Conservation (phyloP, 2,888 invertebrate genomes). For the Micoletzkya japonica region DNA sequence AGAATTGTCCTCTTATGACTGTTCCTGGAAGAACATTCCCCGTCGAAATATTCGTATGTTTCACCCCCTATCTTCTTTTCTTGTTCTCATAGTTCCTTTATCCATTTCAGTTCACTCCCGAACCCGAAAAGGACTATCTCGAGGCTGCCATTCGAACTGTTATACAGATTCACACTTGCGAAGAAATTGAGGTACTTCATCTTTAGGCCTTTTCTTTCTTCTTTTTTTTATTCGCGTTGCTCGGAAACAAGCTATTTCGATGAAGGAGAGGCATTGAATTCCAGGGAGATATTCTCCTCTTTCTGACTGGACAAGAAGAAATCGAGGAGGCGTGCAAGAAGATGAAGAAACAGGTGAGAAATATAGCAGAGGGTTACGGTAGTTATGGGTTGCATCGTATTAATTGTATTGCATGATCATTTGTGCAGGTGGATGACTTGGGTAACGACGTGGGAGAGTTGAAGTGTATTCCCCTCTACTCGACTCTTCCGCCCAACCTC, state of each 20-base stretch:
- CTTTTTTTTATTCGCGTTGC: background rate
- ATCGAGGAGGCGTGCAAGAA: conserved; percentile 98
- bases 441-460: conserved; percentile 79
- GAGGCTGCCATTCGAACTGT: conserved; percentile 98
- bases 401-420: background rate
- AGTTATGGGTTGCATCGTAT: background rate
- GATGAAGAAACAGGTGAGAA: conserved; percentile 83
- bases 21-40: conserved; percentile 95
- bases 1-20: conserved; percentile 95
- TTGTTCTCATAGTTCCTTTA: background rate
- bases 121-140: conserved; percentile 94
- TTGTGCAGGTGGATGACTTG: conserved; percentile 11
- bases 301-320: conserved; percentile 84
- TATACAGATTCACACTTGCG: conserved; percentile 87
- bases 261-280: conserved; percentile 63
- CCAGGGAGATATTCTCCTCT: conserved; percentile 84
- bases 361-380: background rate
- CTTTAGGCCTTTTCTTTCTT: background rate
- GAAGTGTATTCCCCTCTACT: conserved; percentile 97
- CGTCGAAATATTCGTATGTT: conserved; percentile 82
- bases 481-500: conserved; percentile 92
- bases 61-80: background rate
- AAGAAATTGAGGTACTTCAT: conserved; percentile 63
- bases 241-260: background rate
- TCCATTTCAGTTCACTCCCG: conserved; percentile 80